Conservation (phyloP, 1,140 invertebrate genomes). For the Rhopalosiphum padi region DNA sequence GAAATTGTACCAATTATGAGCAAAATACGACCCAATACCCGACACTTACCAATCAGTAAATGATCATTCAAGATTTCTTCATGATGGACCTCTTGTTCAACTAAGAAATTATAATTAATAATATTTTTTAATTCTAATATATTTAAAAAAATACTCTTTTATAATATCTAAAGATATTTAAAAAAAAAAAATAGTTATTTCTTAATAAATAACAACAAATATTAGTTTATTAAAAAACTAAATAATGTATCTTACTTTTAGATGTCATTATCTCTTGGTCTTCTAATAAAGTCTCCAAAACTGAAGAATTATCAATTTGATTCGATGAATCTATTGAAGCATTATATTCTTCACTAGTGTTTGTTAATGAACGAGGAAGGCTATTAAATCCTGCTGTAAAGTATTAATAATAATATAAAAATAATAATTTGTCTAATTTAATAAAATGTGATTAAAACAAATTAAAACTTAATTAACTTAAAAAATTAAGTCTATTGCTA, state of each 20-base stretch:
- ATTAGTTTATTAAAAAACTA: background rate
- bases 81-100: conserved; percentile 46
- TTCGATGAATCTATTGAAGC: conserved; percentile 33
- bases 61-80: conserved; percentile 46
- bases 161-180: conserved; percentile 19
- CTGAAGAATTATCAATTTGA: conserved; percentile 67
- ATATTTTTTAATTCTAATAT: conserved; percentile 38
- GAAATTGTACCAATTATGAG: conserved; percentile 38
- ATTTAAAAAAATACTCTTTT: background rate
- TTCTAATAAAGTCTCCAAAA: conserved; percentile 71
- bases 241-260: conserved; percentile 52
- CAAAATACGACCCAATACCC: conserved; percentile 42
- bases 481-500: too few species aligned
- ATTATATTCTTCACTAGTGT: conserved; percentile 63
- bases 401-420: background rate
- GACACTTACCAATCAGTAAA: conserved; percentile 53
- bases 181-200: background rate
- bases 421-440: background rate
- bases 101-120: conserved; percentile 56
- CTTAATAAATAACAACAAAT: background rate
- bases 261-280: conserved; percentile 65
- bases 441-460: too few species aligned
- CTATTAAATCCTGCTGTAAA: conserved; percentile 77
- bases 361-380: conserved; percentile 81
- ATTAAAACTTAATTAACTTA: too few species aligned